phyloP scores from a whole-genome alignment of 2,797 vertebrate species.

The Pangasius sanitwongsei region DNA sequence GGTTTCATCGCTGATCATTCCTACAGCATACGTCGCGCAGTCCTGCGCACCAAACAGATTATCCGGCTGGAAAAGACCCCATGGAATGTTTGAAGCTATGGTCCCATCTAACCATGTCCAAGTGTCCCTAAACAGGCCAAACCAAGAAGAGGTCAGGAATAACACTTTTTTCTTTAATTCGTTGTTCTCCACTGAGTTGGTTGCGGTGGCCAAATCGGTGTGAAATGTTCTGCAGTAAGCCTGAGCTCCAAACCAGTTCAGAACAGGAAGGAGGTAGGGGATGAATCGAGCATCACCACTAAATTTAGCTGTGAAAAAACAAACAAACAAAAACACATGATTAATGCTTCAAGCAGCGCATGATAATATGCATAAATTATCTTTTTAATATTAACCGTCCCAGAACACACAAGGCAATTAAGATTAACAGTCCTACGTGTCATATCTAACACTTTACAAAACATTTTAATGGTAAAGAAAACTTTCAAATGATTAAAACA shows the following conservation, averaged over 20 bases:
- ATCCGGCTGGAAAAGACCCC: background rate
- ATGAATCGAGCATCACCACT: background rate
- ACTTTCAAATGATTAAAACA: too few relatives aligned
- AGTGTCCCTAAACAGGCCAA: conserved; percentile 19
- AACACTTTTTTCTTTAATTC: background rate
- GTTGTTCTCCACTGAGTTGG: background rate
- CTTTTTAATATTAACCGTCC: background rate
- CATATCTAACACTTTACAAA: background rate
- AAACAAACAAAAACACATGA: background rate
- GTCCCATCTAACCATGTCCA: conserved; percentile 3
- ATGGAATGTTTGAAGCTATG: conserved; percentile 7
- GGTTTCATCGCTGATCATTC: background rate
- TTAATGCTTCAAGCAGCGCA: background rate
- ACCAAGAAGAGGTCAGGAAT: background rate
- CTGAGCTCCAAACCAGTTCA: conserved; percentile 1
- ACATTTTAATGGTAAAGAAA: too few relatives aligned
- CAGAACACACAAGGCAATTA: background rate
- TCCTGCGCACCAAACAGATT: background rate
- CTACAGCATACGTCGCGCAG: background rate
- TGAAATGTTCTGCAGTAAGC: conserved; percentile 1
- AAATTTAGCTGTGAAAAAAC: background rate
- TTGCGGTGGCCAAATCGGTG: conserved; percentile 20
- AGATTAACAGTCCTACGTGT: background rate
- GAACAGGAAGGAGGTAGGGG: background rate
- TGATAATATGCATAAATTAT: background rate